Base-by-base conservation (phyloP, 2,797 vertebrate genomes). In the Philypnodon macrostomus region DNA sequence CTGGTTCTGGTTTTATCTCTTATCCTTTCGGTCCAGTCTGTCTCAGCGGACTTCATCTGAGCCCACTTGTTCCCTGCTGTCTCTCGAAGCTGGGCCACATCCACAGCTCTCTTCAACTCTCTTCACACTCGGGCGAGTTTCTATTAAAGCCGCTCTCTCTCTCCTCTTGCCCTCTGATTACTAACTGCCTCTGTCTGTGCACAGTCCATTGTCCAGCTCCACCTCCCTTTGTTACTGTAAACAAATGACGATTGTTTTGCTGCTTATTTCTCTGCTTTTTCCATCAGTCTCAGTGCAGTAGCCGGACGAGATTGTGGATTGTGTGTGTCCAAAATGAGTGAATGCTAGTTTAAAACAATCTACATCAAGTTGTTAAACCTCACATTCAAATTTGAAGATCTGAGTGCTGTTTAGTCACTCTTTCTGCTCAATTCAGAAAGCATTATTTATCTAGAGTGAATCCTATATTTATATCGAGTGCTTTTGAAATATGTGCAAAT, bases 261-360 rank as follows among this genome's bases (percentile, higher is more conserved):
- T 73, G 41, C 41, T 68, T 75, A 36, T 62, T 67, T 47, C 53
- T 26, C 63, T 59, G 36, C 51, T 50, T 45, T 63, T 60, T 62
- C 48, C 53, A 69, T 76, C 70, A 63, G 75, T 84, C 67, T 83
- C 63, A 69, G 69, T 84, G 80, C 75, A 86, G 81, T 85, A 76
- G 82, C 83, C 84, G 44, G 71, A 80, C 21, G 73, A 90, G 83
- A 86, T 89, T 87, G 75, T 59, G 47, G 56, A 63, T 73, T 44
- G 53, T 19, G 35, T 35, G 47, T 49, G 52, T 58, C 33, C 24
- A 47, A 44, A 55, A 36, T 26, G 39, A 39, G 59, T 33, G 53
- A 24, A 46, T 27, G 14, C 52, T 58, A 48, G 54, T 19, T 47
- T 58, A 36, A 71, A 67, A 62, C 23, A 41, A 29, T 47, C 48